Base-by-base conservation (phyloP, 2,888 invertebrate genomes). In the Diaphora mendica region DNA sequence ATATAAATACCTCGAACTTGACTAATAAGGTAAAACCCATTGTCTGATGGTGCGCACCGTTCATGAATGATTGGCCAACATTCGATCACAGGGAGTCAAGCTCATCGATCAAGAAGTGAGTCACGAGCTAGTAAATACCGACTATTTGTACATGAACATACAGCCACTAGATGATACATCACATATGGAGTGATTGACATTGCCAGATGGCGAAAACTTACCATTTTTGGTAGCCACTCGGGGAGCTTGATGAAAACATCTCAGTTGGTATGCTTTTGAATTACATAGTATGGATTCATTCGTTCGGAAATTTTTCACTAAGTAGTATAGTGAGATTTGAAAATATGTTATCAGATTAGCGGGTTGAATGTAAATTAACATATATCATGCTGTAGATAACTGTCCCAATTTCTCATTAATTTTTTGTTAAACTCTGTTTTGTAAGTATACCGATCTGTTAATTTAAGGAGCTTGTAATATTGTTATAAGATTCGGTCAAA, bases 41-140 rank as follows among this genome's bases (percentile, higher is more conserved):
- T 82, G 78, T 84, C 66, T 76, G 55, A 48, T 48, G 64, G 70
- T 71, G 76, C 20, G 68, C 72, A 65, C 35, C 39, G 77, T 73
- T 80, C 79, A 85, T 88, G 87, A 87, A 87, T 88, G 85, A 83
- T 74, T 76, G 80, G 70, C 80, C 72, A 75, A 51, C 77, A 76
- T 82, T 79, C 80, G 79, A 77, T 82, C 79, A 71, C 51, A 51
- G 69, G 67, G 68, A 59, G 69, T 68, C 69, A 42, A 64, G 64
- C 44, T 70, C 74, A 75, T 78, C 72, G 72, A 78, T 77, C 77
- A 75, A 73, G 68, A 74, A 68, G 39, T 73, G 75, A 77, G 65
- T 77, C 75, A 76, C 35, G 68, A 48, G 15, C 8, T 78, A 77
- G 79, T 77, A 81, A 66, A 78, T 75, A 77, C 79, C 65, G 42